Evolutionary conservation across 1,140 invertebrate genomes (phyloP).

Genomic region (Drosophila athabasca): DNA sequence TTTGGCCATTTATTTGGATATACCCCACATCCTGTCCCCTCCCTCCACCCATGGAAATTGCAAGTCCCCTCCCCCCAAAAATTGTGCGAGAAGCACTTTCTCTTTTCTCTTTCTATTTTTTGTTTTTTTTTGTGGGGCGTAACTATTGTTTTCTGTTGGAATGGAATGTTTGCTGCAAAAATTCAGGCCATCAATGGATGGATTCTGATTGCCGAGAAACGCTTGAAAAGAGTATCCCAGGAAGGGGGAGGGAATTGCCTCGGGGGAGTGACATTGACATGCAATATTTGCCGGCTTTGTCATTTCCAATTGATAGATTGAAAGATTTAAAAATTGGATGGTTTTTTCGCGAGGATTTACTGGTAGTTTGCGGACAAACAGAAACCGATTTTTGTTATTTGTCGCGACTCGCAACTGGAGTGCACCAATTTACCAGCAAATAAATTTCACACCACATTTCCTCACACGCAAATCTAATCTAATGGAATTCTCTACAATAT

Average conservation of each 20-base stretch:
- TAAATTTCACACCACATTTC: constrained; percentile 2
- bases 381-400: constrained; percentile 4
- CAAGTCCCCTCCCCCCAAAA: not conserved
- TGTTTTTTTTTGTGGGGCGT: not conserved
- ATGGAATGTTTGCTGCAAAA: not conserved
- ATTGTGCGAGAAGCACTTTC: not conserved
- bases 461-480: too few species aligned
- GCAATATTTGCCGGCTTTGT: constrained; percentile 22
- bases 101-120: not conserved
- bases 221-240: not conserved
- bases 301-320: constrained; percentile 28
- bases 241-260: not conserved
- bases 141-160: constrained; percentile 16
- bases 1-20: constrained; percentile 5
- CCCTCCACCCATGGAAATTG: not conserved
- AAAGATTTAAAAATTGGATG: constrained; percentile 22
- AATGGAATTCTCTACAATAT: too few species aligned
- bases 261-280: not conserved
- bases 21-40: not conserved
- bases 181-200: constrained; percentile 25
- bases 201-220: constrained; percentile 18
- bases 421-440: not conserved
- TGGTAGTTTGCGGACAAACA: constrained; percentile 3
- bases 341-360: not conserved
- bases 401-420: not conserved